Conservation (phyloP, 2,797 vertebrate genomes). For the Oophaga sylvatica region DNA sequence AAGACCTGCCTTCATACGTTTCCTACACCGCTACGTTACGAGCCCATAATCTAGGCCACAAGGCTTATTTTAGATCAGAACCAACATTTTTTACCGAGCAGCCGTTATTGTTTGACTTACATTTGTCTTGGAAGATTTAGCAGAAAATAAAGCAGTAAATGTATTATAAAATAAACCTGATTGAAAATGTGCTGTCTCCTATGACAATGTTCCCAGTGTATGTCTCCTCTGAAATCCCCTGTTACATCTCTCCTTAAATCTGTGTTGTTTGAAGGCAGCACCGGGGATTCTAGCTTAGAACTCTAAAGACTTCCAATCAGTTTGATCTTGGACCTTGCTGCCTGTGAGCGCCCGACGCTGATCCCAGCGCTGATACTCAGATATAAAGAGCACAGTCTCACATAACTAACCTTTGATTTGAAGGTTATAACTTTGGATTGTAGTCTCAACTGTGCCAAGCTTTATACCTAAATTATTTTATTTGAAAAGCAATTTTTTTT, state of each 20-base stretch:
- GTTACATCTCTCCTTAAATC: constrained; percentile 21
- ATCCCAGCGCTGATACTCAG: constrained; percentile 28
- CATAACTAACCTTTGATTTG: constrained; percentile 38
- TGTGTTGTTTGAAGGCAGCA: constrained; percentile 38
- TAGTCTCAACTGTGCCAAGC: background rate
- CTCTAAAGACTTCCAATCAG: constrained; percentile 38
- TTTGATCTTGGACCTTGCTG: constrained; percentile 31
- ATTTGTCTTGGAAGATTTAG: background rate
- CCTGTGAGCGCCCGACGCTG: constrained; percentile 7
- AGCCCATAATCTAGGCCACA: constrained; percentile 2
- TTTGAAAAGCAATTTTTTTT: background rate
- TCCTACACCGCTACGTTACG: background rate
- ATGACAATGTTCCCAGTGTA: constrained; percentile 10
- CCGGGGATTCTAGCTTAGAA: constrained; percentile 39
- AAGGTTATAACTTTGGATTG: constrained; percentile 41
- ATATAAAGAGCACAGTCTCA: constrained; percentile 20
- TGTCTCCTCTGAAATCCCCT: constrained; percentile 26
- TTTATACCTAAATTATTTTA: constrained; percentile 21
- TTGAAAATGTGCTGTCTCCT: constrained; percentile 12
- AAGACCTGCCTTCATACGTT: background rate
- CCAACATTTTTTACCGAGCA: background rate
- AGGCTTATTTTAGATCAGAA: background rate
- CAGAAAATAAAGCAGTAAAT: background rate
- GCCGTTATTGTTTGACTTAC: background rate
- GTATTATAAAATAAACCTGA: constrained; percentile 19